Evolutionary conservation across 2,797 vertebrate species (phyloP), one percentile per base, ranked within the genome.

Genomic region (Sitta carolinensis): DNA sequence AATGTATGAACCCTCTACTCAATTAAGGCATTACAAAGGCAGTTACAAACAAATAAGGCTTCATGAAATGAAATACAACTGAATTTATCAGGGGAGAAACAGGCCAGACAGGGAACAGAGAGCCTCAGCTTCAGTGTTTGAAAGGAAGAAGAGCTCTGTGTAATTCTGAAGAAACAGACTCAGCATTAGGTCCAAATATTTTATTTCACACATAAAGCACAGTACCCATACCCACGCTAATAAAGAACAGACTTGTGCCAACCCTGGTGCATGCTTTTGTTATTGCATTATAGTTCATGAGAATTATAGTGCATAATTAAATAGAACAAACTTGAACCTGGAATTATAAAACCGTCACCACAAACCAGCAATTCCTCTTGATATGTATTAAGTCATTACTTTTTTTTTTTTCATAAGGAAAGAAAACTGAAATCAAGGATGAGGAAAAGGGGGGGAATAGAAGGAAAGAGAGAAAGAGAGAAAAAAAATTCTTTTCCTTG

Each of bases 251-350:
- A 97, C 98, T 98, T 93, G 98, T 97, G 98, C 98, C 98, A 98
- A 98, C 97, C 97, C 95, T 95, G 97, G 98, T 98, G 98, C 98
- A 88, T 97, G 97, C 98, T 98, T 98, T 98, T 98, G 98, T 98
- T 99, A 99, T 98, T 99, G 98, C 98, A 98, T 98, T 98, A 99
- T 98, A 98, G 98, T 99, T 98, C 98, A 98, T 98, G 98, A 97
- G 98, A 99, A 98, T 98, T 98, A 98, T 98, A 97, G 96, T 97
- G 98, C 98, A 98, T 98, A 99, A 99, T 99, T 99, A 99, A 99
- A 98, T 98, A 98, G 98, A 98, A 98, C 94, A 97, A 98, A 97
- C 98, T 97, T 95, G 97, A 98, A 98, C 97, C 97, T 98, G 98
- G 98, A 99, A 99, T 99, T 98, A 99, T 98, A 98, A 99, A 99